Evolutionary conservation across 2,888 invertebrate genomes (phyloP).

Genomic region (Phoronis australis): DNA sequence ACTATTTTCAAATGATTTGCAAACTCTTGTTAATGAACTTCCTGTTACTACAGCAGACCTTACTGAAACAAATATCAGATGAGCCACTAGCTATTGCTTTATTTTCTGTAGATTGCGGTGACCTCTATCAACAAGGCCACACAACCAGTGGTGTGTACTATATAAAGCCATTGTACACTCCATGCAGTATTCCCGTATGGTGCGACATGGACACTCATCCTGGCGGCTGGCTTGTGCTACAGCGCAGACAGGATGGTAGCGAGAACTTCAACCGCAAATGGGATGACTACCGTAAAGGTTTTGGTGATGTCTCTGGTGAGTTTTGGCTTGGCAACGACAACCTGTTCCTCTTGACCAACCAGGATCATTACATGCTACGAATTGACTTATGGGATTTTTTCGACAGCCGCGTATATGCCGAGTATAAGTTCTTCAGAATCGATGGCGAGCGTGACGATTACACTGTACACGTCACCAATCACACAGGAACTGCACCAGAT

Average conservation of each 20-base stretch:
- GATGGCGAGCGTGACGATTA: constrained; percentile 46
- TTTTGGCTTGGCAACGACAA: constrained; percentile 49
- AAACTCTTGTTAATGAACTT: no score
- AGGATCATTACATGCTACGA: constrained; percentile 39
- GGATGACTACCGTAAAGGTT: constrained; percentile 43
- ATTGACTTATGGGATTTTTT: constrained; percentile 48
- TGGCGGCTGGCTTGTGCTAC: constrained; percentile 54
- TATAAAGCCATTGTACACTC: constrained; percentile 36
- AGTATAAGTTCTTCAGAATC: constrained; percentile 40
- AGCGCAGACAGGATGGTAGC: constrained; percentile 31
- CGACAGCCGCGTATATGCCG: constrained; percentile 41
- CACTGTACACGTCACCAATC: constrained; percentile 32
- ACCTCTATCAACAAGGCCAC: constrained; percentile 33
- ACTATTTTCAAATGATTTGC: no score
- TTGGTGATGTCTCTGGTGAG: constrained; percentile 41
- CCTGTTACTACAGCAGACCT: no score
- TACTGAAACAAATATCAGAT: no score
- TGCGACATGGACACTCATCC: constrained; percentile 59
- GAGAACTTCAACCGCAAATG: constrained; percentile 35
- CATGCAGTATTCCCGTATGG: constrained; percentile 58
- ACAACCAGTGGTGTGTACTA: constrained; percentile 41
- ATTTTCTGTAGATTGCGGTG: constrained; percentile 38
- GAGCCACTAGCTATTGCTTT: no score
- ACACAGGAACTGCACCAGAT: constrained; percentile 74
- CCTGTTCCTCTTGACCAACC: constrained; percentile 44